Conservation (phyloP, 1,140 invertebrate species). For the Portunus trituberculatus region DNA sequence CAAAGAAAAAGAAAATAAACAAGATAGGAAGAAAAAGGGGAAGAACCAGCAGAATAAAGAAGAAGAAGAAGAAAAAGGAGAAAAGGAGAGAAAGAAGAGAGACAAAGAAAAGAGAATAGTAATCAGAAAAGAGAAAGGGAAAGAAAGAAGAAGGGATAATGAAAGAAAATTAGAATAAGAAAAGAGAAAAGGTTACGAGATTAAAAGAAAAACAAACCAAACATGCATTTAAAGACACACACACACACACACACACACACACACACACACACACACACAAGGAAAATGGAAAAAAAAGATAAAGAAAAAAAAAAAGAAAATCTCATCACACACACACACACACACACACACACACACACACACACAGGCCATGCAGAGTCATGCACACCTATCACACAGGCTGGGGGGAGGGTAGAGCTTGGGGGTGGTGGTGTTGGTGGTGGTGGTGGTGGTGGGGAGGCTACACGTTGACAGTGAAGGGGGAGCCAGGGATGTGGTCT, state of each 20-base stretch:
- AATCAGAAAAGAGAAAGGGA: not conserved
- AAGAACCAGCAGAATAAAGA: not conserved
- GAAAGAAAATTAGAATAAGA: not conserved
- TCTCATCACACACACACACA: not conserved
- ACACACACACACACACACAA: not conserved
- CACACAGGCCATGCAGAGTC: not conserved
- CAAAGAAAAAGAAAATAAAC: not conserved
- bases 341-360: not conserved
- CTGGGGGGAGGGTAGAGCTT: not conserved
- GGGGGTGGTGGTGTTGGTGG: not conserved
- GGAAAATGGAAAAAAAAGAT: not conserved
- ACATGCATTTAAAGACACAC: no score
- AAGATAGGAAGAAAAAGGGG: not conserved
- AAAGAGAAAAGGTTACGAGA: not conserved
- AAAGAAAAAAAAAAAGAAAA: not conserved
- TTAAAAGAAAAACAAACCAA: not conserved
- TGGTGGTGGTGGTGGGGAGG: not conserved
- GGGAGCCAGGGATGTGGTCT: constrained; percentile 96
- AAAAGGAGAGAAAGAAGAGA: not conserved
- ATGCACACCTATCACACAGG: constrained; percentile 11
- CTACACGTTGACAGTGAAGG: constrained; percentile 93
- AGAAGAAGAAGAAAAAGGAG: not conserved
- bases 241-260: not conserved
- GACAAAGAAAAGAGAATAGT: not conserved
- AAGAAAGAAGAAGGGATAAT: not conserved